Evolutionary conservation across 2,888 invertebrate species (phyloP), one percentile per base, ranked within the genome.

Genomic region (Pseudanteris insignis): DNA sequence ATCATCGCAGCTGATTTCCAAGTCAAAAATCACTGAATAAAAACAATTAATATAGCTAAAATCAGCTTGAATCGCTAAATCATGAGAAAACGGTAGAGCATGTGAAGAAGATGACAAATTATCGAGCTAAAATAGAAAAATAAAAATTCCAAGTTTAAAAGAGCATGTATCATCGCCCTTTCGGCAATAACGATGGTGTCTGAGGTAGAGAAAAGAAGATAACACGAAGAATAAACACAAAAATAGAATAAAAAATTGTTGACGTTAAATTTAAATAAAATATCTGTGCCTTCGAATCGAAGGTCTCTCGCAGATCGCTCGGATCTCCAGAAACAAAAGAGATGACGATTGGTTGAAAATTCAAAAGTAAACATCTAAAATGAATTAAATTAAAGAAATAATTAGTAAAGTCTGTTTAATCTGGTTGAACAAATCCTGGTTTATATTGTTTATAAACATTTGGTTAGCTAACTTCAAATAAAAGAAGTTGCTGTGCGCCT

Each of bases 251-350:
- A 10, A 18, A 14, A 50, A 15, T 50, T 11, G 21, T n/a, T 40
- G 53, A 53, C 34, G 54, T 60, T 58, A 65, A 59, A 62, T n/a
- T 60, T 51, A 50, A 63, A 54, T 50, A 53, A 54, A 51, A 61
- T 51, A 57, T 50, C 63, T 57, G 65, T 65, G 65, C 65, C 65
- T 65, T 65, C 60, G 63, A 60, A 63, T 54, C 57, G 60, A 51
- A 65, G 61, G 64, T 65, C 60, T 65, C 60, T 38, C 41, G 60
- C 60, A 59, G 57, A 63, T 63, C 47, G 41, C 50, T 57, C 53
- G 47, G 59, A 63, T 60, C 50, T 60, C 46, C 60, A 33, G 41
- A 58, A 54, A 60, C 60, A 54, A 54, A 60, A 61, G 60, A 58
- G 63, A 58, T 41, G 50, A 50, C 50, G 40, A n/a, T n/a, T n/a